Percentiles rank a stretch among this genome's conserved stretches.
These are phyloP conservation scores for Ceramica pisi DNA, from an alignment of 2,888 invertebrate genomes.

Conservation along the genomic window DNA sequence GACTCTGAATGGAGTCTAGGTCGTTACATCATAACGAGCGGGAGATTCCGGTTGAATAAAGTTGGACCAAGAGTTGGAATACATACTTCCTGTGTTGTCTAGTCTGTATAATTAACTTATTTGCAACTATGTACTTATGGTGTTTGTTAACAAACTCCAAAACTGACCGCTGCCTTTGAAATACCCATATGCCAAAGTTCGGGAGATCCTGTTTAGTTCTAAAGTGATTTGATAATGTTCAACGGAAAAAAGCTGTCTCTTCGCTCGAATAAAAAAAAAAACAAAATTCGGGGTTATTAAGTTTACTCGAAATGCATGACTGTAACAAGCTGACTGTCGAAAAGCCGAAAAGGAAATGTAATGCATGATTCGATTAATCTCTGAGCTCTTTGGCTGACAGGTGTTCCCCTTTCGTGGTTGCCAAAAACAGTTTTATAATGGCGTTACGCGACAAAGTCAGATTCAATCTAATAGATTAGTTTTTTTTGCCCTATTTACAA, in stretches of 20 bases:
- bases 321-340: neutral
- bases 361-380: slow-evolving; percentile 29
- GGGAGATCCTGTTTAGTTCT: neutral
- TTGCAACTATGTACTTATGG: slow-evolving; percentile 7
- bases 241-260: neutral
- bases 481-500: slow-evolving; percentile 30
- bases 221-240: neutral
- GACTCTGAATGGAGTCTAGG: slow-evolving; percentile 22
- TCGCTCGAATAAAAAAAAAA: neutral
- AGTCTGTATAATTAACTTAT: neutral
- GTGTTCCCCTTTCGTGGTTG: neutral
- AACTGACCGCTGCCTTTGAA: neutral
- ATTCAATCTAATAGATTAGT: slow-evolving; percentile 28
- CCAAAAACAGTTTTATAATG: slow-evolving; percentile 26
- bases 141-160: neutral
- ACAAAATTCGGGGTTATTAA: neutral
- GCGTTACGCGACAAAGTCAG: neutral
- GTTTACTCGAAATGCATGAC: neutral
- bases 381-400: slow-evolving; percentile 6
- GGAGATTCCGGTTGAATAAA: slow-evolving; percentile 24
- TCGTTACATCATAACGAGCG: slow-evolving; percentile 22
- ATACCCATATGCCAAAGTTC: neutral
- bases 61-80: neutral
- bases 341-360: slow-evolving; percentile 15
- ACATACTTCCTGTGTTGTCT: neutral